Base-by-base conservation (phyloP, 2,888 invertebrate species). In the Cataglyphis cursor region DNA sequence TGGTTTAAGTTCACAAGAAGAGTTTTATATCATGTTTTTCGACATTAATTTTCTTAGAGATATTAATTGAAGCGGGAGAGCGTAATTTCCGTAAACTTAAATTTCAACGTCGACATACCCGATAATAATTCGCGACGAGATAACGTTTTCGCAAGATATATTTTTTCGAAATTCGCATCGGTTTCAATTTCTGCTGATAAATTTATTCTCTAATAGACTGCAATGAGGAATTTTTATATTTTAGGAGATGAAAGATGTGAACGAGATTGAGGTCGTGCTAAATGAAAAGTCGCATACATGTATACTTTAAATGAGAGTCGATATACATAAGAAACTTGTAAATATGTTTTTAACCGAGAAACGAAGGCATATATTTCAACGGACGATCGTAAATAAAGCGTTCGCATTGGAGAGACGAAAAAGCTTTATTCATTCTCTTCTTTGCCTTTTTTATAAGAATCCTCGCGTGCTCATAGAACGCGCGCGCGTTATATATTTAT, bases 401-500 rank as follows among this genome's bases (percentile, higher is more conserved):
- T 28, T 28, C 12, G 15, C 21, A 2, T 41, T 28, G 38, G 21
- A 68, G n/a, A 35, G 24, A 66, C 35, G n/a, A 31, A 44, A 54
- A 18, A 31, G 21, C 59, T 59, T 59, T 18, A 18, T 35, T 59
- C 48, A 51, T n/a, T 8, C n/a, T 51, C 21, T 70, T 21, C 10
- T 44, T 59, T 35, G 35, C n/a, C 44, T 72, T n/a, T n/a, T 70
- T 64, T 72, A 54, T 31, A 51, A 72, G 72, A 72, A 24, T 54
- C 24, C 38, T 59, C 44, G 78, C 78, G 57, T 76, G 68, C 73
- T 31, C 66, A 28, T 44, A 21, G 66, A 74, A 35, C 21, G 21
- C 59, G 31, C 59, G 21, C 21, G 31, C 59, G 31, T 72, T 59
- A 78, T 72, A 78, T 72, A 78, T 59, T 68, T 68, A 72, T 78